A percentile compares a stretch with the other conserved stretches of the same genome.
Evolutionary conservation across 2,113 vertebrate species (phyloP).

Genomic region (Microtus oregoni): DNA sequence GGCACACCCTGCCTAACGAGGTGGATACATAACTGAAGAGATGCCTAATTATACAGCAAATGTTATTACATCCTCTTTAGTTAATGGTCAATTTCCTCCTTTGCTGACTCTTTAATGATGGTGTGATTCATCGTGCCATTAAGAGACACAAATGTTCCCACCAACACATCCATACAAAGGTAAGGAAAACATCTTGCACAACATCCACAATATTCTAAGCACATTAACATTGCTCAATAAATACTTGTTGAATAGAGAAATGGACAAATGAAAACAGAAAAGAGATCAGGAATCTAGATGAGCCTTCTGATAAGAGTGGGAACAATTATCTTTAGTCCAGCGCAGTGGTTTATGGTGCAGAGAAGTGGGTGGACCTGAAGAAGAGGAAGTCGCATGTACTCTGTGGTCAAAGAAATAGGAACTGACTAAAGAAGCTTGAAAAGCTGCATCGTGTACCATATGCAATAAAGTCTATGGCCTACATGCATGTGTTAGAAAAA

Average conservation of each 20-base stretch:
- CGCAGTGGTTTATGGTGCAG: neutral
- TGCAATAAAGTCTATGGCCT: neutral
- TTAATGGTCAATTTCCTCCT: neutral
- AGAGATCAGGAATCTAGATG: neutral
- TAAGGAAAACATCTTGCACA: neutral
- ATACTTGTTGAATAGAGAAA: neutral
- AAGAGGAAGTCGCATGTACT: neutral
- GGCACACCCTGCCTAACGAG: neutral
- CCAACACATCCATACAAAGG: neutral
- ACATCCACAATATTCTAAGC: neutral
- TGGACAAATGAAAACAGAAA: neutral
- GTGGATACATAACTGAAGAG: neutral
- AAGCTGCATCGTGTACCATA: neutral
- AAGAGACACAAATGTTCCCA: neutral
- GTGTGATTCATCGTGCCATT: neutral
- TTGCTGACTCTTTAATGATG: neutral
- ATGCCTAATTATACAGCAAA: neutral
- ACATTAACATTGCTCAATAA: neutral
- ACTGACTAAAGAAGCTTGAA: too few relatives aligned
- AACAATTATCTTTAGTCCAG: neutral
- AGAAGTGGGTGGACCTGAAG: too few relatives aligned
- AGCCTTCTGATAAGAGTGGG: neutral
- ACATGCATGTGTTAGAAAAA: neutral
- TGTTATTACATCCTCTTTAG: neutral
- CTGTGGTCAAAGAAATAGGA: neutral